Evolutionary conservation across 2,113 vertebrate genomes (phyloP).

Genomic region (Gymnarchus niloticus): DNA sequence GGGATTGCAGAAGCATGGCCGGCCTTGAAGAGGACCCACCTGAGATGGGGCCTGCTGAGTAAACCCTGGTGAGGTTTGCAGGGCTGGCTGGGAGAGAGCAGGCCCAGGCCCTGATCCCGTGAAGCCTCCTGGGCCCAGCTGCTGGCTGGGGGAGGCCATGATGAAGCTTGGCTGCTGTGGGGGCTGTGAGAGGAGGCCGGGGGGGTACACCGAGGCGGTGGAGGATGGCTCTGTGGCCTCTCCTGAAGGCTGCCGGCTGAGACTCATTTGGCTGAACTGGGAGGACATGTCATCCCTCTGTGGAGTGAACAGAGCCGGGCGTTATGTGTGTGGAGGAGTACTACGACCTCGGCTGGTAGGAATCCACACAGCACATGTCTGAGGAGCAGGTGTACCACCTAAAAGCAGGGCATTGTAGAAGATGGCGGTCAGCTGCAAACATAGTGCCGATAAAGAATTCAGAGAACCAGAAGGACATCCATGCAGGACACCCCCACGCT

Average conservation of each 20-base stretch:
- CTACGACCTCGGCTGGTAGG: no score
- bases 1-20: not conserved
- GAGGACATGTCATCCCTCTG: slow-evolving; percentile 80
- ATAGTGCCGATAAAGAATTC: not conserved
- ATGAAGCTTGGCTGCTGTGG: slow-evolving; percentile 67
- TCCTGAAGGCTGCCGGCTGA: slow-evolving; percentile 76
- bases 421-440: no score
- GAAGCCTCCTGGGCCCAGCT: slow-evolving; percentile 60
- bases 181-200: slow-evolving; percentile 61
- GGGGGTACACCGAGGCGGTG: slow-evolving; percentile 61
- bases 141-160: slow-evolving; percentile 62
- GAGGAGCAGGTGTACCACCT: not conserved
- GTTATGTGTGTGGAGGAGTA: not conserved
- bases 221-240: slow-evolving; percentile 69
- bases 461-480: not conserved
- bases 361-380: not conserved
- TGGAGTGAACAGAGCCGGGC: slow-evolving; percentile 11
- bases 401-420: no score
- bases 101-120: slow-evolving; percentile 60
- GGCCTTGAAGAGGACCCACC: slow-evolving; percentile 51
- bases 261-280: slow-evolving; percentile 75
- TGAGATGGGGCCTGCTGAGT: slow-evolving; percentile 72
- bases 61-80: slow-evolving; percentile 63
- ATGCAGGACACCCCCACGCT: not conserved
- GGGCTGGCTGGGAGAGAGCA: slow-evolving; percentile 63